phyloP scores from a whole-genome alignment of 2,797 vertebrate species.

The Parotocinclus haroldoi region DNA sequence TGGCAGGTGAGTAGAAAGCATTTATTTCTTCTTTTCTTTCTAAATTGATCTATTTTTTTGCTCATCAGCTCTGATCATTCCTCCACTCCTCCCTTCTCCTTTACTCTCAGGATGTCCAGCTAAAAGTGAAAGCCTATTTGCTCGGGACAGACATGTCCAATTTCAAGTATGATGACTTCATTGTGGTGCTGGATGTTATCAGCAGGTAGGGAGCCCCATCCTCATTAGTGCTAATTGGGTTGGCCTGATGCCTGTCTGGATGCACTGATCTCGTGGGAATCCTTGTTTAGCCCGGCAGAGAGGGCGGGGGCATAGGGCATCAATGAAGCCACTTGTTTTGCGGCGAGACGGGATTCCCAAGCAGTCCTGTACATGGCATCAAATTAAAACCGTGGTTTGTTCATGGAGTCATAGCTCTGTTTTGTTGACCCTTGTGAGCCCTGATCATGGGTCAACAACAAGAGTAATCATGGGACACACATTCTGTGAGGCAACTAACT shows the following conservation, averaged over 20 bases:
- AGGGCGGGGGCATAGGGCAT: conserved; percentile 27
- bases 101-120: conserved; percentile 86
- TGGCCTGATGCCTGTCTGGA: conserved; percentile 15
- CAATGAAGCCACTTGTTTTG: conserved; percentile 40
- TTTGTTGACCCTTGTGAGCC: conserved; percentile 24
- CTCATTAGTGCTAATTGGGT: conserved; percentile 51
- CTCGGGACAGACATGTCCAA: conserved; percentile 97
- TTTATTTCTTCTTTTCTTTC: neutral
- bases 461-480: conserved; percentile 29
- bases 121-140: conserved; percentile 97
- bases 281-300: conserved; percentile 14
- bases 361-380: conserved; percentile 29
- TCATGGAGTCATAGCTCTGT: conserved; percentile 9
- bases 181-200: conserved; percentile 95
- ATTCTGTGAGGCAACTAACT: conserved; percentile 25
- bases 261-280: conserved; percentile 8
- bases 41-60: neutral
- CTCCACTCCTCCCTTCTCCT: neutral
- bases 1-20: conserved; percentile 83
- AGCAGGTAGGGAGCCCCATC: conserved; percentile 80
- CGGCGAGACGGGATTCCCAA: conserved; percentile 2
- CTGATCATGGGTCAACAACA: conserved; percentile 32
- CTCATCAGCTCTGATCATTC: neutral
- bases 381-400: conserved; percentile 45
- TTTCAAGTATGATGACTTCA: conserved; percentile 99